phyloP scores from a whole-genome alignment of 2,113 vertebrate species.

The Furnarius figulus region DNA sequence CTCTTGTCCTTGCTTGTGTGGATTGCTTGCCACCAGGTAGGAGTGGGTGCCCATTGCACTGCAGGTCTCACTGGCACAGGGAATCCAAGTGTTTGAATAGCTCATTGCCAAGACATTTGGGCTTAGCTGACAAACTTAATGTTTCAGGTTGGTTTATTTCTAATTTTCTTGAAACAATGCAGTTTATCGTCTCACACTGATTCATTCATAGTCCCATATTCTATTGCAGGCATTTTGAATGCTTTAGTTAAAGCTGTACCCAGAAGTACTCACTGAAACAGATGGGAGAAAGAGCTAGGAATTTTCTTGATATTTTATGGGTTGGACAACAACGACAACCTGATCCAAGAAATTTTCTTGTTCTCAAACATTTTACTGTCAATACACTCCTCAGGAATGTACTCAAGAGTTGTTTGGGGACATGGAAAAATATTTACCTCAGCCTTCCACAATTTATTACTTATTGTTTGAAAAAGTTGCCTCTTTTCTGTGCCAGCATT shows the following conservation, averaged over 20 bases:
- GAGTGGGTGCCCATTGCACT: background rate
- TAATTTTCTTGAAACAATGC: background rate
- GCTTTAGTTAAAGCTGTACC: background rate
- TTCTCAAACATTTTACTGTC: slow-evolving; percentile 63
- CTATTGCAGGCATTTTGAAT: background rate
- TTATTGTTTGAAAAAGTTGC: slow-evolving; percentile 71
- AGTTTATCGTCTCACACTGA: background rate
- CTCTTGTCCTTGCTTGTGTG: background rate
- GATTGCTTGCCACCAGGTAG: background rate
- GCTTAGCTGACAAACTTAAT: background rate
- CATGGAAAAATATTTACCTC: slow-evolving; percentile 72
- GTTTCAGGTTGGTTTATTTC: background rate
- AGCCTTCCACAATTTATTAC: slow-evolving; percentile 69
- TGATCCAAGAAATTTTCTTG: slow-evolving; percentile 61
- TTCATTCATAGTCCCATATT: background rate
- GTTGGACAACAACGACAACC: slow-evolving; percentile 52
- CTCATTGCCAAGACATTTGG: background rate
- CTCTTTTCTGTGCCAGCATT: slow-evolving; percentile 56
- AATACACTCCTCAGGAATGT: slow-evolving; percentile 57
- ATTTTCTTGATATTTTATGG: slow-evolving; percentile 36
- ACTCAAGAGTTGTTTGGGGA: slow-evolving; percentile 64
- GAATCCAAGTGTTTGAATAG: background rate
- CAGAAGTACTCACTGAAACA: slow-evolving; percentile 6
- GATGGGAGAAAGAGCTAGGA: slow-evolving; percentile 28
- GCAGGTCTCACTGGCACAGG: background rate